phyloP scores from a whole-genome alignment of 30 jellyfish, hydroid and myxozoan species.

The Aurelia sp. region DNA sequence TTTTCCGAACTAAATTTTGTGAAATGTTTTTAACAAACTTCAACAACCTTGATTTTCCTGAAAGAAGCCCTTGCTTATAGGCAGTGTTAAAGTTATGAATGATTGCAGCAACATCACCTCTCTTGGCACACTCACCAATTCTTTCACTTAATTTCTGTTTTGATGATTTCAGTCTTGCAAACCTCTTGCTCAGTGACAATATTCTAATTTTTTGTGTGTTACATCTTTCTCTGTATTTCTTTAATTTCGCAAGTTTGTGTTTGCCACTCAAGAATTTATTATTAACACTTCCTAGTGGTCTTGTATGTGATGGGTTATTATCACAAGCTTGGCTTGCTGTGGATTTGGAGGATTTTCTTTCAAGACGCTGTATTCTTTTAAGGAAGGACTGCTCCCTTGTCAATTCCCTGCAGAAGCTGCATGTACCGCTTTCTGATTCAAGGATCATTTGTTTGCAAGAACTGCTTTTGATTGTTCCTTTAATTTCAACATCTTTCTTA shows the following conservation, averaged over 20 bases:
- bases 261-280: slow-evolving; percentile 1
- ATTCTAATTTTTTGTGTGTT: background rate
- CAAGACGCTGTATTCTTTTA: background rate
- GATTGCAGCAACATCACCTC: too few relatives aligned
- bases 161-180: too few relatives aligned
- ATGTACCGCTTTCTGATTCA: background rate
- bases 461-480: slow-evolving; percentile 11
- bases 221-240: background rate
- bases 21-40: too few relatives aligned
- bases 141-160: too few relatives aligned
- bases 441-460: background rate
- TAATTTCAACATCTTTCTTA: background rate
- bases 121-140: too few relatives aligned
- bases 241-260: background rate
- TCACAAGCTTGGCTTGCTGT: too few relatives aligned
- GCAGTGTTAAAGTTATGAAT: too few relatives aligned
- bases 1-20: too few relatives aligned
- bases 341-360: too few relatives aligned
- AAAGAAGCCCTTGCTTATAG: too few relatives aligned
- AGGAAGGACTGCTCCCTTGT: background rate
- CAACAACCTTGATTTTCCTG: too few relatives aligned
- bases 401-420: background rate
- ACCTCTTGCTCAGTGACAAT: background rate
- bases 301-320: too few relatives aligned
- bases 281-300: background rate